Conservation (phyloP, 2,888 invertebrate genomes). For the Psococerastis gibbosa region DNA sequence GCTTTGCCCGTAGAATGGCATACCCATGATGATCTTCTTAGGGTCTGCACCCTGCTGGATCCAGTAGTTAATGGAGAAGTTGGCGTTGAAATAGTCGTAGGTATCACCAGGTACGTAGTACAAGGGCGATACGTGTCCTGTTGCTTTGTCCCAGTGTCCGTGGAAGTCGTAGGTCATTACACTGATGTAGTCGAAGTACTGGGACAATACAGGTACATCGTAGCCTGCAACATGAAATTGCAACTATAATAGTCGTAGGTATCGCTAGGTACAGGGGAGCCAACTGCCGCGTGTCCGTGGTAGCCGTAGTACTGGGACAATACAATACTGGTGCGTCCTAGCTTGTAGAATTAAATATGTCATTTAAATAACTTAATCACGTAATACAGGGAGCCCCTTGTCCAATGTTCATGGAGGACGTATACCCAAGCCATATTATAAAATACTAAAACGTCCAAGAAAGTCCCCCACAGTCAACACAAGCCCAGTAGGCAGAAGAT, state of each 20-base stretch:
- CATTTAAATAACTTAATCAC: too few species aligned
- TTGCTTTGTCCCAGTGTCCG: conserved; percentile 51
- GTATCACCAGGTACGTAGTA: conserved; percentile 42
- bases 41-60: conserved; percentile 41
- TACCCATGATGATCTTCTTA: conserved; percentile 47
- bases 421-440: too few species aligned
- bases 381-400: too few species aligned
- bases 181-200: conserved; percentile 58
- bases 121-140: conserved; percentile 55
- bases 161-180: conserved; percentile 71
- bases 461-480: too few species aligned
- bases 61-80: conserved; percentile 56
- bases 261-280: not conserved
- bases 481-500: too few species aligned
- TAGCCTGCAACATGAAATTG: conserved; percentile 28
- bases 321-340: too few species aligned
- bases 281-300: too few species aligned
- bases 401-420: too few species aligned
- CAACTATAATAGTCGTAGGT: not conserved
- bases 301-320: too few species aligned
- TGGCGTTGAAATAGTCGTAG: conserved; percentile 47
- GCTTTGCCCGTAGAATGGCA: conserved; percentile 59
- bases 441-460: too few species aligned
- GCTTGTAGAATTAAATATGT: too few species aligned
- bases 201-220: conserved; percentile 42